Evolutionary conservation across 2,113 vertebrate species (phyloP), one percentile per base, ranked within the genome.

Genomic region (Mustela nigripes): DNA sequence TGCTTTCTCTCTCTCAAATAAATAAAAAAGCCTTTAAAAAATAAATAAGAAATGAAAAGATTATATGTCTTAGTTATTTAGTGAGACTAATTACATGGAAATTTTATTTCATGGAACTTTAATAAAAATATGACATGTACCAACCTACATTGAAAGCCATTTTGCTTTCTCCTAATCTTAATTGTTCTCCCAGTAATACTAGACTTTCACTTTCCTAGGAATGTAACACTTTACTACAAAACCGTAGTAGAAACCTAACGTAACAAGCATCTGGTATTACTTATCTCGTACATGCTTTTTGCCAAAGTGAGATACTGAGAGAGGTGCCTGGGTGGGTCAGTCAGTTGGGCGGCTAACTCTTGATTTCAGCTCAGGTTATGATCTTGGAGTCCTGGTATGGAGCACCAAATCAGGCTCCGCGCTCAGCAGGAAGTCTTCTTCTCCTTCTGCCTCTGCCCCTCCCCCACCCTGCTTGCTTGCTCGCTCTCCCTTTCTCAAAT

Each of bases 101-200:
- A 65, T 67, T 28, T 85, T 39, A 93, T 24, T 89, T 85, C 28
- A n/a, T 76, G 65, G 28, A 87, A 91, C 12, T 93, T 89, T 89
- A 74, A 91, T 63, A 92, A 88, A 69, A 69, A 74, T 45, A 65
- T 48, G 45, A 82, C 36, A 60, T 60, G 22, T 65, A 62, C 9
- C 71, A 81, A 91, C 53, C 21, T 69, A 76, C 9, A 82, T 45
- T 89, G 33, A 91, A 89, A 92, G 58, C 60, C 58, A 84, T 80
- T 91, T 88, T 89, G 4, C 48, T 80, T 73, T 80, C 39, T 92
- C 36, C 82, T 84, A 62, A 89, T 91, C 50, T 91, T 80, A 80
- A 45, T 74, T 94, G 36, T 67, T 89, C 18, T 94, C 31, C 31
- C 16, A 53, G 14, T 60, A 74, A 71, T 26, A 91, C 16, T 12